Percentiles rank a stretch among this genome's conserved stretches.
These are phyloP conservation scores for Caenorhabditis brenneri DNA, from an alignment of 1,140 invertebrate genomes.

Conservation along the genomic window DNA sequence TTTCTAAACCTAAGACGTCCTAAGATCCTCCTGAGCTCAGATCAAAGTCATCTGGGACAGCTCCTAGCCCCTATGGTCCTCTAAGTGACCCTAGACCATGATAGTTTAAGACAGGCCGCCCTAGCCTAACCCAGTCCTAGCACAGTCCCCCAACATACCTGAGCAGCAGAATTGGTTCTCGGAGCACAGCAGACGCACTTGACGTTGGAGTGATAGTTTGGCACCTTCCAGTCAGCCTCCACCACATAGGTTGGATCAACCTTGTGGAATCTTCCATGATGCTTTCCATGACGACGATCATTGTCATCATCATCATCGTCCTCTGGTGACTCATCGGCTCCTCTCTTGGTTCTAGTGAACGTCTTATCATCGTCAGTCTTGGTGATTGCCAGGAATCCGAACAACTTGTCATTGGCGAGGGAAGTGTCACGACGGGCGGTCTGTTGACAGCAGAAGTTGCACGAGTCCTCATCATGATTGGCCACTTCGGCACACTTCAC, in stretches of 20 bases:
- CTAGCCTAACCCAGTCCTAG: not conserved
- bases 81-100: too few species aligned
- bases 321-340: not conserved
- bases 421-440: constrained; percentile 45
- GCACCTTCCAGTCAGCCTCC: constrained; percentile 13
- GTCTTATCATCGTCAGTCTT: constrained; percentile 26
- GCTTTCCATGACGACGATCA: not conserved
- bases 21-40: too few species aligned
- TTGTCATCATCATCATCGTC: not conserved
- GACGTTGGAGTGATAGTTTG: constrained; percentile 21
- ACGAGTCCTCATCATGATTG: constrained; percentile 46
- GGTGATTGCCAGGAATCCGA: constrained; percentile 27
- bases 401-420: constrained; percentile 9
- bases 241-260: constrained; percentile 21
- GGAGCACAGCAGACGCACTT: constrained; percentile 54
- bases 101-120: not conserved
- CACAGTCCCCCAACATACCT: not conserved
- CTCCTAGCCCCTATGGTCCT: too few species aligned
- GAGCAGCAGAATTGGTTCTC: constrained; percentile 12
- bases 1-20: too few species aligned
- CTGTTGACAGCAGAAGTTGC: constrained; percentile 53
- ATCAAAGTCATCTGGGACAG: too few species aligned
- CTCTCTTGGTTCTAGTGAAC: constrained; percentile 3
- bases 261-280: not conserved
- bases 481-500: constrained; percentile 46